Percentiles rank a stretch among this genome's conserved stretches.
phyloP scores from a whole-genome alignment of 1,140 invertebrate genomes.

The Achatina immaculata region DNA sequence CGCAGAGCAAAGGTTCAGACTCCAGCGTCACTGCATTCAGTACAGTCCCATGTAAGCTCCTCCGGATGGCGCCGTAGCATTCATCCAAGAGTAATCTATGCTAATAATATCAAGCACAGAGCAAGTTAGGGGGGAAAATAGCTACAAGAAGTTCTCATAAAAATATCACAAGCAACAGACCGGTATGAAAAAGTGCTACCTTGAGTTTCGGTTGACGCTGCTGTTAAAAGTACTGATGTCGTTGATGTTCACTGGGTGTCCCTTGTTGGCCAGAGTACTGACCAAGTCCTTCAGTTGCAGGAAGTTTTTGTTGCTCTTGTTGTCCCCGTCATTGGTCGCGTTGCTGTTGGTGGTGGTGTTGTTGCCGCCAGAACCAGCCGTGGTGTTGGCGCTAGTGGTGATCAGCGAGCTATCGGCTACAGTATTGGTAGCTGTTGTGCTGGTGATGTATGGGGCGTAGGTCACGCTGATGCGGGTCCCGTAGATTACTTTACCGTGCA shows the following conservation, averaged over 20 bases:
- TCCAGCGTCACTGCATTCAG: no score
- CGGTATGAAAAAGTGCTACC: no score
- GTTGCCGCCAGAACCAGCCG: neutral
- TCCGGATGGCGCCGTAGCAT: no score
- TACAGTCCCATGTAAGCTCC: no score
- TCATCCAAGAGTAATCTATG: no score
- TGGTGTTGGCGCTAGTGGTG: conserved; percentile 1
- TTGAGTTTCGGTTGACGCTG: conserved; percentile 34
- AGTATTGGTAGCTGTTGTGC: conserved; percentile 21
- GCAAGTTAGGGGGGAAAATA: no score
- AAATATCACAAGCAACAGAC: no score
- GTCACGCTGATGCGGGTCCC: conserved; percentile 34
- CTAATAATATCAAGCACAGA: no score
- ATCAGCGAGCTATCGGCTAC: conserved; percentile 6
- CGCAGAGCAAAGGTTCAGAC: no score
- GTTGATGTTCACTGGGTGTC: conserved; percentile 38
- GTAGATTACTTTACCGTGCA: conserved; percentile 38
- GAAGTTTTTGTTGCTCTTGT: conserved; percentile 32
- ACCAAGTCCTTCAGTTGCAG: conserved; percentile 31
- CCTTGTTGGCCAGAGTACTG: conserved; percentile 32
- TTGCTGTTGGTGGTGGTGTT: conserved; percentile 10
- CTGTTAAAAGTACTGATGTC: conserved; percentile 28
- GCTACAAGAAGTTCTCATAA: no score
- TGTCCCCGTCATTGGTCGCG: conserved; percentile 34
- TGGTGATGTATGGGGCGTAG: conserved; percentile 19